These are phyloP conservation scores for Diorhabda carinulata DNA, from an alignment of 1,140 invertebrate genomes.

Conservation along the genomic window DNA sequence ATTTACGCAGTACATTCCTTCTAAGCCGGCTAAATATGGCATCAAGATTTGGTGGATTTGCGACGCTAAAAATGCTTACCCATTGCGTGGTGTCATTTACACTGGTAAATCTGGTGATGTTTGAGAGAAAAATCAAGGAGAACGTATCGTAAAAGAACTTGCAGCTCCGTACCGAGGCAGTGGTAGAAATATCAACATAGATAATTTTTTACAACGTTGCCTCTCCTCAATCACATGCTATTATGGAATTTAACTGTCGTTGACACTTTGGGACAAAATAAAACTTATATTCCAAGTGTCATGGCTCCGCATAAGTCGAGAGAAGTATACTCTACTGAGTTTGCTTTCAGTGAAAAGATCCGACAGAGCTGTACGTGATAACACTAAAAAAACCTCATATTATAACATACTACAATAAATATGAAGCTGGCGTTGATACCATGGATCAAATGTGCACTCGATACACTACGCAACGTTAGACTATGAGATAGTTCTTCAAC, in stretches of 20 bases:
- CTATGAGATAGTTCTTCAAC: not conserved
- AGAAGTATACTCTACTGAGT: not conserved
- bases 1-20: conserved; percentile 42
- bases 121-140: not conserved
- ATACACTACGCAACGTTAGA: not conserved
- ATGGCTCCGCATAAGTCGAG: not conserved
- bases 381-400: too few species aligned
- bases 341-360: conserved; percentile 11
- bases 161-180: conserved; percentile 34
- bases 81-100: conserved; percentile 29
- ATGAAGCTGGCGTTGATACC: not conserved
- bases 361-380: too few species aligned
- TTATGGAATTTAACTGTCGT: not conserved
- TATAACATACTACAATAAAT: too few species aligned
- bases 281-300: not conserved
- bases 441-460: not conserved
- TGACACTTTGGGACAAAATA: too few species aligned
- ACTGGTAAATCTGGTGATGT: conserved; percentile 22
- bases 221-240: not conserved
- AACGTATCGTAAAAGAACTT: conserved; percentile 11
- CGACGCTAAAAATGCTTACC: conserved; percentile 33
- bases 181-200: conserved; percentile 22
- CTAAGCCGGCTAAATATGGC: conserved; percentile 50
- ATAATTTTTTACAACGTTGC: conserved; percentile 12
- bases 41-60: conserved; percentile 48